These are phyloP conservation scores for Chrysolina oricalcia DNA, from an alignment of 2,888 invertebrate species.

Conservation along the genomic window DNA sequence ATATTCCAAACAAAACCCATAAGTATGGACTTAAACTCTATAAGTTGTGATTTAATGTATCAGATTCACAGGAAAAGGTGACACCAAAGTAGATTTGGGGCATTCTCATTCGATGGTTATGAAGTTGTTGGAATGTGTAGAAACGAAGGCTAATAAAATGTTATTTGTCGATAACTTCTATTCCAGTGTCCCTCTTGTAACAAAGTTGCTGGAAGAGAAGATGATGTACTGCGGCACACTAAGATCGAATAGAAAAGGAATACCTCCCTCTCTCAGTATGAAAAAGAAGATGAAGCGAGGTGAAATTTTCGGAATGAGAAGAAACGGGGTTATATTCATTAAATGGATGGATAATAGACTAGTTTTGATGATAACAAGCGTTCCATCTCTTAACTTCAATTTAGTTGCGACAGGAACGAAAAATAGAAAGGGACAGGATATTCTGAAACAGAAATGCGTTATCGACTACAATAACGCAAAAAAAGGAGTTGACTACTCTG, in stretches of 20 bases:
- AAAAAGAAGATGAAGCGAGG: slow-evolving; percentile 15
- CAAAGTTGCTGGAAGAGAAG: neutral
- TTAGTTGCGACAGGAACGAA: neutral
- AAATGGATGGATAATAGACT: slow-evolving; percentile 23
- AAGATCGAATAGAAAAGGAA: slow-evolving; percentile 22
- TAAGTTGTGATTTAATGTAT: neutral
- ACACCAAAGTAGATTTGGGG: neutral
- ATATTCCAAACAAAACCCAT: too few species aligned
- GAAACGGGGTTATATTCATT: neutral
- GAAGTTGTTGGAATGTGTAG: neutral
- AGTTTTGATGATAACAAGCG: slow-evolving; percentile 15
- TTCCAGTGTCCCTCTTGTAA: slow-evolving; percentile 18
- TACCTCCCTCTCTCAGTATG: neutral
- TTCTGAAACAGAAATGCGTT: neutral
- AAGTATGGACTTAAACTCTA: too few species aligned
- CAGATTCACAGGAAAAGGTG: neutral
- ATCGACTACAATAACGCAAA: slow-evolving; percentile 1
- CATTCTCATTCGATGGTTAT: neutral
- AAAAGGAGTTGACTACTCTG: neutral
- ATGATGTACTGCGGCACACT: slow-evolving; percentile 29
- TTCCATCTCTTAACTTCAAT: too few species aligned
- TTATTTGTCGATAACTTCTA: slow-evolving; percentile 27
- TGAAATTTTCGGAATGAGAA: slow-evolving; percentile 13
- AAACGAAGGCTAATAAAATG: neutral
- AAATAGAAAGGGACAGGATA: slow-evolving; percentile 4